Conservation (phyloP, 2,113 vertebrate species). For the Mormyrus lacerda region DNA sequence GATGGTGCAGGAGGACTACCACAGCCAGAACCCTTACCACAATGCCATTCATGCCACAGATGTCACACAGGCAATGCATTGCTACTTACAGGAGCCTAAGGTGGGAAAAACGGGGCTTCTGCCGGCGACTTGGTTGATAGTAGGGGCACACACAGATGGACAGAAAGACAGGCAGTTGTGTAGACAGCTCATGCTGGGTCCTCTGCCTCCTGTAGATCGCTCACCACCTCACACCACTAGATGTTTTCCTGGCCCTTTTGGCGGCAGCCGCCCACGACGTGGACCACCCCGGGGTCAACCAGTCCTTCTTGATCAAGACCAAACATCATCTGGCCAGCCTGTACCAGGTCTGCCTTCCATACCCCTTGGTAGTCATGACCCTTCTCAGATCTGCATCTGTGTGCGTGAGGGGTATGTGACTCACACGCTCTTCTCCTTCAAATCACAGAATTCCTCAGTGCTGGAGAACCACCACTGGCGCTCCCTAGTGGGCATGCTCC, state of each 20-base stretch:
- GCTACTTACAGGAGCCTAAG: slow-evolving; percentile 78
- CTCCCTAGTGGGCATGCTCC: slow-evolving; percentile 73
- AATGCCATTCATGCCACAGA: slow-evolving; percentile 80
- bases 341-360: slow-evolving; percentile 63
- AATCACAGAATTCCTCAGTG: slow-evolving; percentile 76
- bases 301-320: slow-evolving; percentile 77
- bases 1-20: slow-evolving; percentile 82
- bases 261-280: slow-evolving; percentile 77
- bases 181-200: not conserved
- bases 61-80: slow-evolving; percentile 85
- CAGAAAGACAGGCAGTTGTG: not conserved
- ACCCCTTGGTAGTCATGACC: not conserved
- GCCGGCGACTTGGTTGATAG: not conserved
- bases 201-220: slow-evolving; percentile 55
- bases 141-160: not conserved
- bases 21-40: slow-evolving; percentile 77
- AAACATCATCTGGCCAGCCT: slow-evolving; percentile 75
- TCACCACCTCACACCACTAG: slow-evolving; percentile 66
- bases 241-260: slow-evolving; percentile 72
- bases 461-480: slow-evolving; percentile 83
- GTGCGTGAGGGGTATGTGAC: not conserved
- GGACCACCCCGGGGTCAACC: slow-evolving; percentile 78
- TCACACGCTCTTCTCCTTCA: not conserved
- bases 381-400: not conserved
- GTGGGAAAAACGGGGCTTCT: slow-evolving; percentile 44